These are phyloP conservation scores for Folsomia manolachei DNA, from an alignment of 2,888 invertebrate genomes.

Conservation along the genomic window DNA sequence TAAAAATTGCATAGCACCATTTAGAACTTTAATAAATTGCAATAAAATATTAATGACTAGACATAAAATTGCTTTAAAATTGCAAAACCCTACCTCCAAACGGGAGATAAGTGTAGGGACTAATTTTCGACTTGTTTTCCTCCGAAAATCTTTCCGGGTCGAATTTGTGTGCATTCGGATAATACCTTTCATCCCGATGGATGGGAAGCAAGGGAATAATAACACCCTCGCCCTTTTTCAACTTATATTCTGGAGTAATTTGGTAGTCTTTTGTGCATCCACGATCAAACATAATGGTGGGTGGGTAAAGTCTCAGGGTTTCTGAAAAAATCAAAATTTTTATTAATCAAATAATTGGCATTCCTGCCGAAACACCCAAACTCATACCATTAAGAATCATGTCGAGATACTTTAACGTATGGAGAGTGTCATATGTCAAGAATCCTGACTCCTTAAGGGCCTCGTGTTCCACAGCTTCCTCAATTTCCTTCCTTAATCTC, in stretches of 20 bases:
- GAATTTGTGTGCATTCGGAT: constrained; percentile 60
- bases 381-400: constrained; percentile 40
- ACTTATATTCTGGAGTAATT: constrained; percentile 57
- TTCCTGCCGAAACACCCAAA: too few relatives aligned
- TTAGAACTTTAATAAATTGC: neutral
- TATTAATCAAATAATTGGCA: too few relatives aligned
- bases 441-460: constrained; percentile 27
- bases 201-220: constrained; percentile 61
- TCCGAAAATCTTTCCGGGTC: constrained; percentile 63
- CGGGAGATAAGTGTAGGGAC: constrained; percentile 58
- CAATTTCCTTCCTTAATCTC: constrained; percentile 25
- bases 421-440: constrained; percentile 29
- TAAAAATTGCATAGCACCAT: too few relatives aligned
- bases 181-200: constrained; percentile 62
- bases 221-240: constrained; percentile 59
- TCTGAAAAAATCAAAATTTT: constrained; percentile 51
- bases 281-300: constrained; percentile 54
- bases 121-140: constrained; percentile 59
- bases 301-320: constrained; percentile 57
- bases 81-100: neutral
- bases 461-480: neutral
- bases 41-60: neutral
- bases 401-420: constrained; percentile 38
- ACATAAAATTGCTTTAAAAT: neutral
- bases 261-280: constrained; percentile 56